Conservation (phyloP, 2,888 invertebrate genomes). For the Teleogryllus oceanicus region DNA sequence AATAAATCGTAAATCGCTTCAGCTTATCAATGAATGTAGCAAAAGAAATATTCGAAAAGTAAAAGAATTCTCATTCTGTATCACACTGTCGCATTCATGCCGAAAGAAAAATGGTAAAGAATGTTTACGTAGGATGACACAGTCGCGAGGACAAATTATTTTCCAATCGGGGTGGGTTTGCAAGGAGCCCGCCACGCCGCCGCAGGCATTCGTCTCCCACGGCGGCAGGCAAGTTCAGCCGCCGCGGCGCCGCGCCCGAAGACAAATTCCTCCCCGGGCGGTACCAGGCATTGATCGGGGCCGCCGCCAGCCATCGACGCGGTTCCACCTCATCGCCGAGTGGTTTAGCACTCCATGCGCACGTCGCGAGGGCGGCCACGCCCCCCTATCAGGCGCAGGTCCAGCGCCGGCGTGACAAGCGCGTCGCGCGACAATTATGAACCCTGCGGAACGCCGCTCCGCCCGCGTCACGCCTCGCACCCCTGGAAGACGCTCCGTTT, state of each 20-base stretch:
- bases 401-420: neutral
- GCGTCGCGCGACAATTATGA: neutral
- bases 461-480: neutral
- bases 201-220: too few relatives aligned
- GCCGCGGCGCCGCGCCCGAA: too few relatives aligned
- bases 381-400: neutral
- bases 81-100: too few relatives aligned
- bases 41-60: too few relatives aligned
- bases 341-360: neutral
- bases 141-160: neutral
- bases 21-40: too few relatives aligned
- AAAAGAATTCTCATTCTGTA: too few relatives aligned
- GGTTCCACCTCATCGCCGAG: neutral
- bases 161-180: neutral
- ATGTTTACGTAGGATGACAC: neutral
- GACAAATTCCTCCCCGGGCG: too few relatives aligned
- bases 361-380: neutral
- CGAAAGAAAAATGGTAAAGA: too few relatives aligned
- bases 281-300: neutral
- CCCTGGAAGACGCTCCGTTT: neutral
- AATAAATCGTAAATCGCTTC: too few relatives aligned
- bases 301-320: neutral
- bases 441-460: neutral
- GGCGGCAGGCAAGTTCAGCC: too few relatives aligned
- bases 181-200: too few relatives aligned